Conservation (phyloP, 1,140 invertebrate genomes). For the Magallana angulata region DNA sequence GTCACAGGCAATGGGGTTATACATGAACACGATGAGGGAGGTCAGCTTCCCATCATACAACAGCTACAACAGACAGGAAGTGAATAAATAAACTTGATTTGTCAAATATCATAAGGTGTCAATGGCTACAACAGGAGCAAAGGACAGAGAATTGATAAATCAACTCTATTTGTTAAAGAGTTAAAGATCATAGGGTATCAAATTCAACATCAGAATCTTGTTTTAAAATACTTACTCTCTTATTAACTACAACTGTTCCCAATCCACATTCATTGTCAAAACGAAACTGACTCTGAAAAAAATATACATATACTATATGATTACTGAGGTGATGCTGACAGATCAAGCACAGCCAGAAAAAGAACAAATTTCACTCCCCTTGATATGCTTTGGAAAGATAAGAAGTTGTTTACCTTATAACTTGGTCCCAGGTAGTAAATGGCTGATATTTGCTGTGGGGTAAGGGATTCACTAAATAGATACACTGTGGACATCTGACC, state of each 20-base stretch:
- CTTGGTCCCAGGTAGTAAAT: constrained; percentile 87
- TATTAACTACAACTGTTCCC: constrained; percentile 85
- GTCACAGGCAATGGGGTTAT: constrained; percentile 98
- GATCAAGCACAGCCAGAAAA: not conserved
- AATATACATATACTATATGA: constrained; percentile 42
- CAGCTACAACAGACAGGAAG: constrained; percentile 84
- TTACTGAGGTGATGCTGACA: not conserved
- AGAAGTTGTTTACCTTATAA: constrained; percentile 88
- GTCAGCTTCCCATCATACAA: constrained; percentile 99
- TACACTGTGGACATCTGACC: constrained; percentile 99
- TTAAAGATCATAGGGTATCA: too few relatives aligned
- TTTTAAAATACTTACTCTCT: constrained; percentile 63
- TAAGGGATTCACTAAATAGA: constrained; percentile 97
- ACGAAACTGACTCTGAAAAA: constrained; percentile 95
- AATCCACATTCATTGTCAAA: constrained; percentile 99
- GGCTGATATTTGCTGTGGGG: constrained; percentile 91
- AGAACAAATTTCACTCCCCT: not conserved
- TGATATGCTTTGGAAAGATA: not conserved
- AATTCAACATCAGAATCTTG: not conserved
- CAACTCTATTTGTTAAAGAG: too few relatives aligned
- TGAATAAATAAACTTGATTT: not conserved
- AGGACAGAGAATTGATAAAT: not conserved
- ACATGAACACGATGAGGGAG: constrained; percentile 98
- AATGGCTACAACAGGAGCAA: constrained; percentile 90
- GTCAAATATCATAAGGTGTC: too few relatives aligned